Conservation (phyloP, 2,888 invertebrate genomes). For the Parascotia fuliginaria region DNA sequence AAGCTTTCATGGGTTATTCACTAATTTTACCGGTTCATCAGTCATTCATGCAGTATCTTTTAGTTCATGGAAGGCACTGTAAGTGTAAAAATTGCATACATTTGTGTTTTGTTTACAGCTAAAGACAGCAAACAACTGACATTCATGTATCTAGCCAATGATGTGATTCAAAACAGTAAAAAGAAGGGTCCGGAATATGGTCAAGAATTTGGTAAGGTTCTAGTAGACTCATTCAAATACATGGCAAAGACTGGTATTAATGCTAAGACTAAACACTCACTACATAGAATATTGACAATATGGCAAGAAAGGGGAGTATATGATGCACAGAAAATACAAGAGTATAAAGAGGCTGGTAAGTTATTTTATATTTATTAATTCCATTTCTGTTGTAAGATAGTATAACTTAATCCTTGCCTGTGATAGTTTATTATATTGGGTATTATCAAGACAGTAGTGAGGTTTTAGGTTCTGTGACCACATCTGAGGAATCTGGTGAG, state of each 20-base stretch:
- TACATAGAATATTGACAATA: slow-evolving; percentile 93
- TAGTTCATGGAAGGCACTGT: too few species aligned
- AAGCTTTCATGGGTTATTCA: too few species aligned
- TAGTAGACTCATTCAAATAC: slow-evolving; percentile 93
- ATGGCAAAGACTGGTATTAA: slow-evolving; percentile 91
- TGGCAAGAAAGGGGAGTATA: slow-evolving; percentile 98
- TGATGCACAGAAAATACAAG: slow-evolving; percentile 91
- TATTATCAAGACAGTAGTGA: too few species aligned
- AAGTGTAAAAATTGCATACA: too few species aligned
- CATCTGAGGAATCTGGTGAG: too few species aligned
- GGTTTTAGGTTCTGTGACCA: too few species aligned
- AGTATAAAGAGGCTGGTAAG: slow-evolving; percentile 89
- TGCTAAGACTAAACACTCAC: slow-evolving; percentile 92
- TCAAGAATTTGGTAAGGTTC: slow-evolving; percentile 92
- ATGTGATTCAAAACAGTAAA: slow-evolving; percentile 99
- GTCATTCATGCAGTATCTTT: too few species aligned
- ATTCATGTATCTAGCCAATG: slow-evolving; percentile 99
- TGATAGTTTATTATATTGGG: too few species aligned
- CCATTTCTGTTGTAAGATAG: too few species aligned
- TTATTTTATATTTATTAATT: slow-evolving; percentile 8
- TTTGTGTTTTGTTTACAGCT: slow-evolving; percentile 81
- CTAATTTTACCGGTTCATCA: too few species aligned
- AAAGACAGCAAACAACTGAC: slow-evolving; percentile 95
- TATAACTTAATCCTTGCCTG: too few species aligned
- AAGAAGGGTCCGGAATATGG: slow-evolving; percentile 99